These are phyloP conservation scores for Micromussa lordhowensis DNA, from an alignment of 92 coral and sea anemone genomes.

Conservation along the genomic window DNA sequence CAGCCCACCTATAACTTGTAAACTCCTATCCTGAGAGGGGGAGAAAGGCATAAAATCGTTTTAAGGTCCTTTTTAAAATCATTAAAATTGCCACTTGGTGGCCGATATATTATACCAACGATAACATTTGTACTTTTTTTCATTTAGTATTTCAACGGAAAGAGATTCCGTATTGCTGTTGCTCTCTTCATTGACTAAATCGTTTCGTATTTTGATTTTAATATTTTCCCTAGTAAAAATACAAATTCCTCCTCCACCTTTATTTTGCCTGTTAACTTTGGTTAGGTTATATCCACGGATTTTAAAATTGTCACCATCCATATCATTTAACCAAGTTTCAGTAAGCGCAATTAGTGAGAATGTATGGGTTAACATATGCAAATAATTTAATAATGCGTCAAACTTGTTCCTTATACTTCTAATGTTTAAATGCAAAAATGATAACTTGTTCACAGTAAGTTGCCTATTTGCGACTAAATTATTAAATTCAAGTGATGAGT, in stretches of 20 bases:
- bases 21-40: no score
- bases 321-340: conserved; percentile 57
- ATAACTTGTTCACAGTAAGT: background rate
- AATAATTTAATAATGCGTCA: background rate
- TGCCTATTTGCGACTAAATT: background rate
- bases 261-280: conserved; percentile 31
- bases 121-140: no score
- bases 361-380: conserved; percentile 2
- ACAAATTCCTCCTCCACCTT: background rate
- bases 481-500: background rate
- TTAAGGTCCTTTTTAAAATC: background rate
- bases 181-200: background rate
- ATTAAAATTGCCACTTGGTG: background rate
- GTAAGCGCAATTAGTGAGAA: conserved; percentile 47
- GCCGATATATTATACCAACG: background rate
- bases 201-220: background rate
- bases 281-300: conserved; percentile 38
- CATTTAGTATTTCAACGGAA: background rate
- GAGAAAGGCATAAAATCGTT: no score
- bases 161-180: background rate
- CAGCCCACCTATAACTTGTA: no score
- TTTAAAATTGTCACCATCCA: conserved; percentile 23
- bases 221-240: background rate
- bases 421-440: conserved; percentile 8
- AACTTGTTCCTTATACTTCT: background rate